Conservation (phyloP, 2,888 invertebrate species). For the Pachydiplax longipennis region DNA sequence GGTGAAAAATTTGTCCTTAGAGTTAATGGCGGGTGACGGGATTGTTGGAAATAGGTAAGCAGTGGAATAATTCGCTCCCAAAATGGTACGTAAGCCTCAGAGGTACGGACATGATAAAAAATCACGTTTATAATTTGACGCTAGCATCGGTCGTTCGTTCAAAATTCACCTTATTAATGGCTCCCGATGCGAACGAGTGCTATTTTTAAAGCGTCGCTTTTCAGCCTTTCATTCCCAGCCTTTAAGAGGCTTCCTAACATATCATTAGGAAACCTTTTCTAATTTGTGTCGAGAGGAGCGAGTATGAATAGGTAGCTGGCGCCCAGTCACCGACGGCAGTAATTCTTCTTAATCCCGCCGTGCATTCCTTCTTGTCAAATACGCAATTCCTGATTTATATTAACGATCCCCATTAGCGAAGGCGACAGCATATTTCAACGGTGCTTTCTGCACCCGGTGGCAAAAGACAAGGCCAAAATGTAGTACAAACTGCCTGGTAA, state of each 20-base stretch:
- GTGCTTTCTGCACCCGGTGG: not conserved
- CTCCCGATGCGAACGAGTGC: not conserved
- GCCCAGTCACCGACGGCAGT: not conserved
- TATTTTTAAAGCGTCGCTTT: not conserved
- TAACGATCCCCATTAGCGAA: constrained; percentile 22
- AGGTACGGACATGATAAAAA: not conserved
- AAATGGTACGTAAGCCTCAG: too few relatives aligned
- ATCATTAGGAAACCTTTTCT: constrained; percentile 12
- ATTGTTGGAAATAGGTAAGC: too few relatives aligned
- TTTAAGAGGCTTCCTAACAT: not conserved
- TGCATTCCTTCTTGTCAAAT: constrained; percentile 19
- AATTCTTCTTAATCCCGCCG: constrained; percentile 11
- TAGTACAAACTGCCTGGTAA: not conserved
- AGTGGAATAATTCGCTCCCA: too few relatives aligned
- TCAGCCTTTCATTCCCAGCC: not conserved
- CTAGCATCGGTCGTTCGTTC: not conserved
- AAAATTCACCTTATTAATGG: not conserved
- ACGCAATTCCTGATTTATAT: constrained; percentile 32
- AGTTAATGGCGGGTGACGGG: too few relatives aligned
- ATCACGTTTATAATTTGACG: not conserved
- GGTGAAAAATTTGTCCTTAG: too few relatives aligned
- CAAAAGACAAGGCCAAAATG: constrained; percentile 2
- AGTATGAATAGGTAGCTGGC: constrained; percentile 9
- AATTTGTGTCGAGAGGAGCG: constrained; percentile 6
- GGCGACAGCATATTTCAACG: constrained; percentile 4